A percentile compares a stretch with the other conserved stretches of the same genome.
Evolutionary conservation across 1,140 invertebrate species (phyloP).

Genomic region (Hormaphis cornu): DNA sequence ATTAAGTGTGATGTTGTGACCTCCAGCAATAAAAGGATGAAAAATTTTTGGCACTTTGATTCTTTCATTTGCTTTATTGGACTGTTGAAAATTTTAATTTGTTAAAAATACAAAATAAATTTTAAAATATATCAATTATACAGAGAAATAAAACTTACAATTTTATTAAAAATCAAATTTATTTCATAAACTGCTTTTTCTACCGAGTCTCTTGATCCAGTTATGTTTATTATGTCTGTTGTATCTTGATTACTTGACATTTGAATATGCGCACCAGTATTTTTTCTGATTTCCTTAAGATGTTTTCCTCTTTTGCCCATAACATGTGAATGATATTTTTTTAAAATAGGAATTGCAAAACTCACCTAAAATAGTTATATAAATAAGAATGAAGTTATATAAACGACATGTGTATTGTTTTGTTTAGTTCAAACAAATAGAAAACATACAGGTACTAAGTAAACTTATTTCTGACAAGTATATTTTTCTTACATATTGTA

Average conservation of each 20-base stretch:
- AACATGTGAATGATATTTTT: constrained; percentile 92
- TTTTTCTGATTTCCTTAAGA: constrained; percentile 79
- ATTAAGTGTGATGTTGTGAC: constrained; percentile 69
- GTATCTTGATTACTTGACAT: constrained; percentile 77
- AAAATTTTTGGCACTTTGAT: constrained; percentile 82
- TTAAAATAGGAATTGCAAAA: constrained; percentile 76
- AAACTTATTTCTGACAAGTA: no score
- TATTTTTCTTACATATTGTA: no score
- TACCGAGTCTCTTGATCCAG: constrained; percentile 88
- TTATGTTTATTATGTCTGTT: constrained; percentile 76
- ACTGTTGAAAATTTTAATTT: constrained; percentile 45
- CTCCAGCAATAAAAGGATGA: constrained; percentile 89
- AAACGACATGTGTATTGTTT: no score
- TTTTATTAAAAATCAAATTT: constrained; percentile 82
- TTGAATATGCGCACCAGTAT: constrained; percentile 85
- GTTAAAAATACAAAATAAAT: constrained; percentile 7
- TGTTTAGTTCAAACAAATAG: background rate
- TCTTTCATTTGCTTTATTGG: constrained; percentile 74
- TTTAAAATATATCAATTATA: background rate
- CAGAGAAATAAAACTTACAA: constrained; percentile 46
- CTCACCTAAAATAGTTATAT: constrained; percentile 51
- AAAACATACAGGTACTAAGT: no score
- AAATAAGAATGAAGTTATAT: no score
- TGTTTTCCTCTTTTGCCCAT: constrained; percentile 80
- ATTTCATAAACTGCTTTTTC: constrained; percentile 95